These are phyloP conservation scores for Autographa gamma DNA, from an alignment of 2,888 invertebrate genomes.

Conservation along the genomic window DNA sequence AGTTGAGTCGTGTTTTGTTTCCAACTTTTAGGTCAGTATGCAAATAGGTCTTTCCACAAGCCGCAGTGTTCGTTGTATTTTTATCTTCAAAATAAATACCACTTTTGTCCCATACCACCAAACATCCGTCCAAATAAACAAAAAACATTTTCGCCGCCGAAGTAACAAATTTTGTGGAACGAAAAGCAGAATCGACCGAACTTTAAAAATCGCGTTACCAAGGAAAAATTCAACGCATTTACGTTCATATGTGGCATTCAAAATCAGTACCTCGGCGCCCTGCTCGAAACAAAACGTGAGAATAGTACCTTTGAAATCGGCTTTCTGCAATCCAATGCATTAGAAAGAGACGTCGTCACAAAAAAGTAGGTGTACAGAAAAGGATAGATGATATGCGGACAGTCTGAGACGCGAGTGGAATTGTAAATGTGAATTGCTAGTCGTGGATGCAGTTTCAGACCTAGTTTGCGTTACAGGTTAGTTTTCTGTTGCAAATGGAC, in stretches of 20 bases:
- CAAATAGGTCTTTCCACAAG: conserved; percentile 8
- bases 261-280: conserved; percentile 73
- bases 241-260: conserved; percentile 64
- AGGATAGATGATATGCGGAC: conserved; percentile 78
- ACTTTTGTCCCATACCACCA: conserved; percentile 2
- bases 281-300: conserved; percentile 79
- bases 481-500: conserved; percentile 57
- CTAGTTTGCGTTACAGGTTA: conserved; percentile 66
- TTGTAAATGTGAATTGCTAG: conserved; percentile 76
- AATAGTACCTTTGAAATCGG: conserved; percentile 76
- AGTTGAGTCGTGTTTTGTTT: conserved; percentile 20
- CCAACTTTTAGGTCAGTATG: conserved; percentile 10
- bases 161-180: conserved; percentile 20
- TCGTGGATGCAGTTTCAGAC: conserved; percentile 64
- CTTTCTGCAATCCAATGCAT: conserved; percentile 81
- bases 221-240: conserved; percentile 50
- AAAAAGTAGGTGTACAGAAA: conserved; percentile 56
- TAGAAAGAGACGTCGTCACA: conserved; percentile 65
- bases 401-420: conserved; percentile 80
- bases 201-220: conserved; percentile 48
- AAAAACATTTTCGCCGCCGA: conserved; percentile 21
- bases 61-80: conserved; percentile 7
- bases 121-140: conserved; percentile 4
- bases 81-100: conserved; percentile 1
- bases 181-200: conserved; percentile 26